Evolutionary conservation across 2,797 vertebrate species (phyloP), one percentile per base, ranked within the genome.

Genomic region (Botia almorhae): DNA sequence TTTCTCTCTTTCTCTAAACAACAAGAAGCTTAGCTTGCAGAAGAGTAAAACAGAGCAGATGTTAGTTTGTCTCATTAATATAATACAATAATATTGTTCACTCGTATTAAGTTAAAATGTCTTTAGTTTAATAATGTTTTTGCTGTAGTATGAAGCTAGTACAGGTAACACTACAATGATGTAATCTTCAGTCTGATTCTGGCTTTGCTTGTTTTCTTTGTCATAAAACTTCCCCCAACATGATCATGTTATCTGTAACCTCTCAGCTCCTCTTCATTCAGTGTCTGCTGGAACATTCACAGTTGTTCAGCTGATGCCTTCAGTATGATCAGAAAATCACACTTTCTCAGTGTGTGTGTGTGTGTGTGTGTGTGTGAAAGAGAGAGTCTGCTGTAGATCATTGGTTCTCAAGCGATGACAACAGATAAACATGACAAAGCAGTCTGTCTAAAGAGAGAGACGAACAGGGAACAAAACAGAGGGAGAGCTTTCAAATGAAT

Each of bases 371-470:
- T 17, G 51, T 17, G 14, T 17, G 21, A 60, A 21, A 60, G 56
- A 11, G 56, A 60, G 21, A 13, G 56, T 36, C 14, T 33, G 61
- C 16, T 26, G 26, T 36, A 64, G 61, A 16, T 64, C 61, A 64
- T 36, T 64, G 33, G 6, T 63, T 63, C 4, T 36, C 7, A 17
- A 26, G 29, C 14, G 29, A 33, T 63, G 26, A 63, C 26, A 63
- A 63, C 63, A 58, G 55, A 80, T 72, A 74, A 68, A 74, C 70
- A 74, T 74, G 43, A 74, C 70, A 67, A 74, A 74, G 71, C 53
- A 48, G 51, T 21, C 46, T 61, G 43, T 26, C 56, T 63, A 61
- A 55, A 11, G 46, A 29, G 6, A 70, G 73, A 26, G 61, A 64
- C 43, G 43, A 29, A 51, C 13, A 1, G 19, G 51, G n/a, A 63